phyloP scores from a whole-genome alignment of 2,797 vertebrate species.

The Pseudocheirus occidentalis region DNA sequence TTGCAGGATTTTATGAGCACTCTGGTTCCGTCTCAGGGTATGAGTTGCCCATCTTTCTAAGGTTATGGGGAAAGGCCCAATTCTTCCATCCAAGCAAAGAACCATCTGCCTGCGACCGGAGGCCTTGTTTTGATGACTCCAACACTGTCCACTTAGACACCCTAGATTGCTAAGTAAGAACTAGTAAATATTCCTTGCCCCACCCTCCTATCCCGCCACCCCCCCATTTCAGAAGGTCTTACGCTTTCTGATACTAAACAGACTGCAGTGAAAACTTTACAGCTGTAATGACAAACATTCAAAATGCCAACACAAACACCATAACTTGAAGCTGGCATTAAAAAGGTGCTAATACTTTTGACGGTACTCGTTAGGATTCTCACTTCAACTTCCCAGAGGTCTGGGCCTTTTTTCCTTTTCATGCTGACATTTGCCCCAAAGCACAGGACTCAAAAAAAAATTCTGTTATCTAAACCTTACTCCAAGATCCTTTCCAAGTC shows the following conservation, averaged over 20 bases:
- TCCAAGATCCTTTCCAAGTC: not conserved
- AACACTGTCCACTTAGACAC: conserved; percentile 29
- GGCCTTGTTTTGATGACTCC: not conserved
- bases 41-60: not conserved
- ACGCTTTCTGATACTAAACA: conserved; percentile 53
- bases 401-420: not conserved
- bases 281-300: conserved; percentile 43
- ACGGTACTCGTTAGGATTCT: not conserved
- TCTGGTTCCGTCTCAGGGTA: not conserved
- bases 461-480: not conserved
- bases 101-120: not conserved
- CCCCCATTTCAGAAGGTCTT: not conserved
- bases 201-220: not conserved
- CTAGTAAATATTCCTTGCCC: not conserved
- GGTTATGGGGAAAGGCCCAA: not conserved
- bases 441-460: not conserved
- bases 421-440: not conserved
- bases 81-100: conserved; percentile 7
- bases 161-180: not conserved
- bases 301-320: conserved; percentile 26
- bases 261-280: conserved; percentile 40
- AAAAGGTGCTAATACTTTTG: not conserved
- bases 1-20: not conserved
- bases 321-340: not conserved
- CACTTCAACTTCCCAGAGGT: not conserved